Percentiles rank a stretch among this genome's conserved stretches.
Conservation (phyloP, 2,888 invertebrate species). For the Acronicta psi region DNA sequence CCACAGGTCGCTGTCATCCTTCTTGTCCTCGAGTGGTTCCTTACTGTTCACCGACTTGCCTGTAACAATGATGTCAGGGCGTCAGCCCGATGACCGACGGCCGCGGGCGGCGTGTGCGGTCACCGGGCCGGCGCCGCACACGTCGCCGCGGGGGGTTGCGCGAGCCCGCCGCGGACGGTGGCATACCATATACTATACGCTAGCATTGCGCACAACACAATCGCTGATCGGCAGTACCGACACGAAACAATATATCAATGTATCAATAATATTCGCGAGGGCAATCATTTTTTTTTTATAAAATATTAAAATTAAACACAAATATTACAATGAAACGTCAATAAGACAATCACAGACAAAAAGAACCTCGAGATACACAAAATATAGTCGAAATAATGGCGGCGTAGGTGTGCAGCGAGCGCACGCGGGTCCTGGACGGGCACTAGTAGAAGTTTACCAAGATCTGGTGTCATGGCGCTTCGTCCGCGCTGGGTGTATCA, state of each 20-base stretch:
- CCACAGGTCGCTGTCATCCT: conserved; percentile 96
- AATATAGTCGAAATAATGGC: background rate
- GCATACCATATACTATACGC: conserved; percentile 25
- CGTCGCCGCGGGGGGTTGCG: conserved; percentile 24
- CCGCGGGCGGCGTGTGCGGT: conserved; percentile 36
- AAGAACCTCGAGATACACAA: conserved; percentile 5
- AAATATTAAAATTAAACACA: conserved; percentile 1
- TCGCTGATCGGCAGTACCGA: conserved; percentile 15
- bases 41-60: conserved; percentile 90
- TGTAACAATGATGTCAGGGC: conserved; percentile 85
- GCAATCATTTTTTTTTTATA: conserved; percentile 5
- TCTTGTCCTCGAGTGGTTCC: conserved; percentile 91
- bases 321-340: conserved; percentile 17
- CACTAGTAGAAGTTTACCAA: conserved; percentile 32
- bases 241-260: conserved; percentile 5
- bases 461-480: conserved; percentile 31
- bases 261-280: conserved; percentile 22
- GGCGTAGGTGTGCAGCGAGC: background rate
- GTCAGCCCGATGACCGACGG: conserved; percentile 66
- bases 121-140: conserved; percentile 38
- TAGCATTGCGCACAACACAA: conserved; percentile 15
- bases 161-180: conserved; percentile 16
- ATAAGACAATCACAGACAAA: conserved; percentile 21
- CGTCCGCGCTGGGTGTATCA: background rate
- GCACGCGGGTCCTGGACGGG: background rate